Evolutionary conservation across 2,888 invertebrate species (phyloP).

Genomic region (Dusona sp.): DNA sequence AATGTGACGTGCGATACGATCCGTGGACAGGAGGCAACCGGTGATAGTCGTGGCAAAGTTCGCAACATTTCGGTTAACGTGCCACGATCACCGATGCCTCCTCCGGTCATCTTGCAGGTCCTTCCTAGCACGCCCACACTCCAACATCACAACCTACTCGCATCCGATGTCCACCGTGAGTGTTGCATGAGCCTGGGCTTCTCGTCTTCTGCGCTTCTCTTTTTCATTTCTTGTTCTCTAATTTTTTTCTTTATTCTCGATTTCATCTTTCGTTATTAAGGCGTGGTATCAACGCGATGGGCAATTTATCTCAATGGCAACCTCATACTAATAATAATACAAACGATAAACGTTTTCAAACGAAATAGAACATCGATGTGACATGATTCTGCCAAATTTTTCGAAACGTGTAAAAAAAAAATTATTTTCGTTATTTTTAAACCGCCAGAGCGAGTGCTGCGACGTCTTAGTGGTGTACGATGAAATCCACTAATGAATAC

Average conservation of each 20-base stretch:
- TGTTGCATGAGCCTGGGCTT: constrained; percentile 83
- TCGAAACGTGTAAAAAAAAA: not conserved
- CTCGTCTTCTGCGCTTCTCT: constrained; percentile 60
- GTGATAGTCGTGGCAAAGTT: constrained; percentile 76
- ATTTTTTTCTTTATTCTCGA: not conserved
- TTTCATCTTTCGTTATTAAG: not conserved
- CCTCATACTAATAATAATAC: not conserved
- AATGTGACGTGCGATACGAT: constrained; percentile 85
- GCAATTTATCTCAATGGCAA: not conserved
- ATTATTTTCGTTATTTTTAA: not conserved
- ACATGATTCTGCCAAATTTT: not conserved
- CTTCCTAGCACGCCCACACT: constrained; percentile 86
- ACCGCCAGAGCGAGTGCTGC: not conserved
- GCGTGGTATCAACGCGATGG: not conserved
- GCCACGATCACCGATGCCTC: constrained; percentile 85
- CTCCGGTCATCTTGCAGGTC: constrained; percentile 92
- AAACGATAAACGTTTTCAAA: not conserved
- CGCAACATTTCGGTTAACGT: constrained; percentile 70
- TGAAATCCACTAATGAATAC: not conserved
- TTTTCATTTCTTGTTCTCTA: constrained; percentile 15
- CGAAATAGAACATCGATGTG: too few relatives aligned
- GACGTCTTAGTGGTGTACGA: not conserved
- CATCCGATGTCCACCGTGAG: constrained; percentile 85
- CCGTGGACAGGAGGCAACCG: constrained; percentile 72
- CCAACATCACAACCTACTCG: constrained; percentile 84